These are phyloP conservation scores for Dorcus parallelipipedus DNA, from an alignment of 2,888 invertebrate species.

Conservation along the genomic window DNA sequence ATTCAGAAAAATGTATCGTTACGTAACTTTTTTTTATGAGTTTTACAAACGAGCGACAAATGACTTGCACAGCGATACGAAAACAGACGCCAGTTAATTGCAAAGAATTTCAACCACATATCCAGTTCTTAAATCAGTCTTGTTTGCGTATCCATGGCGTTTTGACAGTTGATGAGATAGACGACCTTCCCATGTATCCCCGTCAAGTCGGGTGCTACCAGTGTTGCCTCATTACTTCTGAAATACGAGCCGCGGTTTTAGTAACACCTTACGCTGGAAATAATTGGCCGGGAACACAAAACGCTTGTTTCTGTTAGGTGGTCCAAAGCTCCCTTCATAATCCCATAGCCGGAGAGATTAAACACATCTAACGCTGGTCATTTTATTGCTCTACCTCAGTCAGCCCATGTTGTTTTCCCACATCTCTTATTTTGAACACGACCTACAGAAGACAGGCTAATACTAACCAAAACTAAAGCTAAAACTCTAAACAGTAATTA, in stretches of 20 bases:
- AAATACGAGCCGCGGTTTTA: conserved; percentile 45
- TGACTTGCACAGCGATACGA: no score
- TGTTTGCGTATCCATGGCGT: neutral
- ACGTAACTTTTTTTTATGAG: no score
- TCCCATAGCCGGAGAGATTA: neutral
- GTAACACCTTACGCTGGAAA: conserved; percentile 47
- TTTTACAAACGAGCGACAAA: no score
- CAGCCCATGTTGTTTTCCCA: no score
- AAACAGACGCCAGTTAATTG: no score
- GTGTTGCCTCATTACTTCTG: conserved; percentile 45
- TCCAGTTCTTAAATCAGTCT: neutral
- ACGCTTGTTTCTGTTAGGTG: conserved; percentile 45
- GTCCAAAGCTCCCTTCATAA: conserved; percentile 23
- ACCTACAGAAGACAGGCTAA: no score
- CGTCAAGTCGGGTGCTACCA: conserved; percentile 40
- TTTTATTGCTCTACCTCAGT: neutral
- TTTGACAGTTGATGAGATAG: conserved; percentile 8
- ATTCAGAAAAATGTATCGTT: no score
- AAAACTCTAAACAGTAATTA: no score
- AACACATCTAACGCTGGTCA: neutral
- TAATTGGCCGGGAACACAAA: conserved; percentile 46
- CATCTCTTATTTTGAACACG: no score
- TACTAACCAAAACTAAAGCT: no score
- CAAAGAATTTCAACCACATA: neutral
- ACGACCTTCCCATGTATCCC: conserved; percentile 35